Percentiles rank a stretch among this genome's conserved stretches.
Evolutionary conservation across 2,113 vertebrate species (phyloP).

Genomic region (Uria lomvia): DNA sequence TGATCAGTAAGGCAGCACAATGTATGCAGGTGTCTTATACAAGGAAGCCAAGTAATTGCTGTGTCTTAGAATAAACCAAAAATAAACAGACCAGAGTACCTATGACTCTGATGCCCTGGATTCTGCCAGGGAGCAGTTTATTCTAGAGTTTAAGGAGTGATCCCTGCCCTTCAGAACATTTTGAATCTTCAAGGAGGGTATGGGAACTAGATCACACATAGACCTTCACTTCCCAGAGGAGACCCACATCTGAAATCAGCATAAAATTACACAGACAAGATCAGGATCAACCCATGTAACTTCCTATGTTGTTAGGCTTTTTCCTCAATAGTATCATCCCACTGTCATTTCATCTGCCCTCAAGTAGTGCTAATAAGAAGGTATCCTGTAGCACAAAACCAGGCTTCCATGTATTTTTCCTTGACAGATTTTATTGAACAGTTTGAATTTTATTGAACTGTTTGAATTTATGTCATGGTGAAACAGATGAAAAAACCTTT

Average conservation of each 20-base stretch:
- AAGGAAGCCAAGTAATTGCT: slow-evolving; percentile 17
- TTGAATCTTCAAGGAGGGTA: neutral
- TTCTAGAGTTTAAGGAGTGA: neutral
- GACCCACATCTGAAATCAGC: neutral
- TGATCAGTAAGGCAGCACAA: neutral
- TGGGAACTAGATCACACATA: neutral
- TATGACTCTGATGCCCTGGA: neutral
- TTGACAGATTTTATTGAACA: neutral
- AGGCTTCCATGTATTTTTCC: neutral
- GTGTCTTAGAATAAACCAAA: neutral
- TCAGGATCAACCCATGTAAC: neutral
- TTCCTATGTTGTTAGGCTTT: neutral
- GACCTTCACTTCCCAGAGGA: neutral
- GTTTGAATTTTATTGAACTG: neutral
- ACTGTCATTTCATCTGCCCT: neutral
- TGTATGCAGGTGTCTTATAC: neutral
- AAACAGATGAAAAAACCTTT: neutral
- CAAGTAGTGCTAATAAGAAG: neutral
- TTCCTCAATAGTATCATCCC: neutral
- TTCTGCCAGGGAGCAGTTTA: neutral
- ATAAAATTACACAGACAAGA: neutral
- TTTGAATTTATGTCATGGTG: neutral
- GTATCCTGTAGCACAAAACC: neutral
- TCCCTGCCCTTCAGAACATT: neutral
- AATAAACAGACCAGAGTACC: neutral